These are phyloP conservation scores for Tanaodytes sp. DNA, from an alignment of 2,888 invertebrate genomes.

Conservation along the genomic window DNA sequence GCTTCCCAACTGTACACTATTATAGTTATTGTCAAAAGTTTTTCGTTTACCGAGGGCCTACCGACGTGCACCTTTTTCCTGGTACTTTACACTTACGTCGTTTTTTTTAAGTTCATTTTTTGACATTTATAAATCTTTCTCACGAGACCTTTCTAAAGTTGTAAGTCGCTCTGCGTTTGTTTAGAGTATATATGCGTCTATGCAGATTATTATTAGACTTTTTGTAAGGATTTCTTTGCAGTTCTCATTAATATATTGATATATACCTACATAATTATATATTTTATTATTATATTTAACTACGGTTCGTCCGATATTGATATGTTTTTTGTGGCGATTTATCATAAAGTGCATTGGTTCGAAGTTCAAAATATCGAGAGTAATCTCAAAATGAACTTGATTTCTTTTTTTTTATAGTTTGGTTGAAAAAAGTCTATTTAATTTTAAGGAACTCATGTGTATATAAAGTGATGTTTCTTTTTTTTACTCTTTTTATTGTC, in stretches of 20 bases:
- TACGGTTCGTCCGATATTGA: conserved; percentile 5
- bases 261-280: conserved; percentile 26
- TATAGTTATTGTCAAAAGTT: no score
- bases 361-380: not conserved
- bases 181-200: conserved; percentile 4
- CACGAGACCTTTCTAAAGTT: conserved; percentile 20
- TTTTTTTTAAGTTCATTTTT: no score
- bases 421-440: not conserved
- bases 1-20: no score
- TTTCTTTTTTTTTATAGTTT: conserved; percentile 20
- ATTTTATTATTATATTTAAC: conserved; percentile 33
- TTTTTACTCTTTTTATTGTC: no score
- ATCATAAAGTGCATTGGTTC: conserved; percentile 9
- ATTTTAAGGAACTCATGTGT: no score
- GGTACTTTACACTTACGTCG: no score
- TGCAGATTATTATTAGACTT: conserved; percentile 24
- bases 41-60: no score
- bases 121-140: no score
- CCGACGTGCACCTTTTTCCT: no score
- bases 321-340: not conserved
- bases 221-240: conserved; percentile 29
- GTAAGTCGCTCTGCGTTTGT: conserved; percentile 22
- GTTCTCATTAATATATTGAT: conserved; percentile 22
- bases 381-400: not conserved
- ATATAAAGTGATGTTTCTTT: no score